These are phyloP conservation scores for Eucera pruinosa DNA, from an alignment of 2,888 invertebrate genomes.

Conservation along the genomic window DNA sequence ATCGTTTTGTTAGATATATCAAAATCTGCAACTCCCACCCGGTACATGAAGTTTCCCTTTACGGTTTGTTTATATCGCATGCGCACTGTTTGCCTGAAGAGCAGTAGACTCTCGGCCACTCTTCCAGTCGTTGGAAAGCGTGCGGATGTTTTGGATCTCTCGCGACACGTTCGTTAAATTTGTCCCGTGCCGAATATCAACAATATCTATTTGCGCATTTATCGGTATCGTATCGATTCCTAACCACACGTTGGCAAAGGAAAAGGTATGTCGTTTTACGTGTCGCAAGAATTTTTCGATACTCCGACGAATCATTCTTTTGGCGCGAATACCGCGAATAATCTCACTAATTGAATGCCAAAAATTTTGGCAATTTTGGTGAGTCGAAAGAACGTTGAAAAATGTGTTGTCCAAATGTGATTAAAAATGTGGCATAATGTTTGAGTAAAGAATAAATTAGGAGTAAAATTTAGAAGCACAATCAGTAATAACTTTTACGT, in stretches of 20 bases:
- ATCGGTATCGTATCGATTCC: not conserved
- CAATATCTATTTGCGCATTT: not conserved
- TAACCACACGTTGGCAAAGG: not conserved
- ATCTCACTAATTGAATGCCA: not conserved
- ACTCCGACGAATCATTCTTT: conserved; percentile 7
- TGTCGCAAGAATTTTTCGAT: not conserved
- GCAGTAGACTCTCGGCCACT: conserved; percentile 58
- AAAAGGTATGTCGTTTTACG: conserved; percentile 13
- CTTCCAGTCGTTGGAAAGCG: conserved; percentile 79
- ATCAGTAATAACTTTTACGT: not conserved
- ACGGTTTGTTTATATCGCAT: conserved; percentile 80
- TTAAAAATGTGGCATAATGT: not conserved
- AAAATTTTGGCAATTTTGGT: not conserved
- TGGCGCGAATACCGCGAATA: conserved; percentile 41
- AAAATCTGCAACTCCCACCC: conserved; percentile 42
- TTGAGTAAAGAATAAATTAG: not conserved
- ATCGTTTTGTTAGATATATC: conserved; percentile 32
- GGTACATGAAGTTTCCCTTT: conserved; percentile 64
- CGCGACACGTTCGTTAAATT: conserved; percentile 42
- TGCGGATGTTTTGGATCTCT: conserved; percentile 78
- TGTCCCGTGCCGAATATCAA: conserved; percentile 1
- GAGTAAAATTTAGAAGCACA: not conserved
- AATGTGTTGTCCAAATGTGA: conserved; percentile 17
- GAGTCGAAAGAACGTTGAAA: not conserved
- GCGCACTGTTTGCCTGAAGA: conserved; percentile 72